Evolutionary conservation across 64 coral and sea anemone species (phyloP), one percentile per base, ranked within the genome.

Genomic region (Stylophora pistillata): DNA sequence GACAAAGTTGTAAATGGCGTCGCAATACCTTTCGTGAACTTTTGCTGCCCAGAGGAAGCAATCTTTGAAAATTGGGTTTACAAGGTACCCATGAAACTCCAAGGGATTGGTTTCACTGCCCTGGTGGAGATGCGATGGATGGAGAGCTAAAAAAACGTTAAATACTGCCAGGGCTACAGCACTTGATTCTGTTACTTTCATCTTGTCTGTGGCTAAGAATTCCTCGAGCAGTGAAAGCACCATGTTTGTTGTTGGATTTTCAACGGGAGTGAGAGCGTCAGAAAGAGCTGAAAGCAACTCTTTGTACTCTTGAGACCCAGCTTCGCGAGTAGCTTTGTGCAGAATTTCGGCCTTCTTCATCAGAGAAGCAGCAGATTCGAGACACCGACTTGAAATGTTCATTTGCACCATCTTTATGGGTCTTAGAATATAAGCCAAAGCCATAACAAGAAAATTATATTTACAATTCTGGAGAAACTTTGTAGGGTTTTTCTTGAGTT

Each of bases 1-100:
- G n/a, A 95, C 89, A 89, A 95, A 95, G 32, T 95, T 73, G 64
- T 95, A 95, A 55, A 95, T 95, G 56, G 61, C 89, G 74, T 95
- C 89, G 65, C 94, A 85, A 25, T 85, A 84, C 14, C 74, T 79
- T 73, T 95, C 94, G 74, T 95, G 89, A 3, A 92, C 54, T 68
- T 79, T 62, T 13, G 76, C 89, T 30, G 94, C 86, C 89, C 89
- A 92, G 47, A 92, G 79, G 33, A 95, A 56, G 55, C 57, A 72
- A 18, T 92, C 94, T 55, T 83, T 92, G 78, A 89, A 78, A 21
- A 57, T 16, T 10, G 89, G 94, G 23, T 89, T 88, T 72, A 78
- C 73, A 21, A 95, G 85, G 33, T 85, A 58, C 6, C 64, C 26
- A 3, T 92, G 73, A 72, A 78, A 76, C 10, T 89, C 78, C 30